phyloP scores from a whole-genome alignment of 2,113 vertebrate genomes.

The Paracanthobrama guichenoti region DNA sequence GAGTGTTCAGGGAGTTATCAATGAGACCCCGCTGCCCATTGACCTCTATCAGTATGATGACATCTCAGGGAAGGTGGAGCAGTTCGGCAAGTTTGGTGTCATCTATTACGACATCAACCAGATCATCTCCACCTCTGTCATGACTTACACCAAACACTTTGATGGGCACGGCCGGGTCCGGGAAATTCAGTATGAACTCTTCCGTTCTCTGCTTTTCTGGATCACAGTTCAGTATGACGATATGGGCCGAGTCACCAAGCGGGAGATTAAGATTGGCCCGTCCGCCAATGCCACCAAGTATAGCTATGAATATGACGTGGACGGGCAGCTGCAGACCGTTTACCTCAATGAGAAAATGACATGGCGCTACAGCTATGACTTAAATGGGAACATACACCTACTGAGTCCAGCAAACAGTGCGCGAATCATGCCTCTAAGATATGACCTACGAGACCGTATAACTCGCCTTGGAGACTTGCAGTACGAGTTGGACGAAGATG shows the following conservation, averaged over 20 bases:
- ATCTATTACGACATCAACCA: constrained; percentile 99
- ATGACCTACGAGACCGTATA: constrained; percentile 93
- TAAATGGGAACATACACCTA: constrained; percentile 96
- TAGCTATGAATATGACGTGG: constrained; percentile 92
- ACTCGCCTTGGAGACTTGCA: constrained; percentile 96
- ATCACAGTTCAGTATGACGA: constrained; percentile 97
- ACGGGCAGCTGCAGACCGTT: constrained; percentile 94
- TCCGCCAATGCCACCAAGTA: constrained; percentile 99
- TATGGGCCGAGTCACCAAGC: constrained; percentile 88
- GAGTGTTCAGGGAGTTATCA: constrained; percentile 98
- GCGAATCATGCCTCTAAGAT: constrained; percentile 88
- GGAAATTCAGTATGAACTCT: constrained; percentile 98
- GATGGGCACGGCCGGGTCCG: constrained; percentile 94
- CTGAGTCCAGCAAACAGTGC: constrained; percentile 90
- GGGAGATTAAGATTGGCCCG: constrained; percentile 97
- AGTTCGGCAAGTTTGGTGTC: constrained; percentile 98
- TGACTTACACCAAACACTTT: constrained; percentile 98
- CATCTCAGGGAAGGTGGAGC: constrained; percentile 98
- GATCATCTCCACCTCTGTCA: constrained; percentile 96
- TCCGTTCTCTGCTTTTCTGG: constrained; percentile 96
- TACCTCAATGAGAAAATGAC: constrained; percentile 94
- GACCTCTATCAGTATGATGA: constrained; percentile 98
- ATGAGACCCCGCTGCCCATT: constrained; percentile 94
- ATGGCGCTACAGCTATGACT: constrained; percentile 97
- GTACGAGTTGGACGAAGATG: constrained; percentile 93